Conservation (phyloP, 1,140 invertebrate genomes). For the Maniola jurtina region DNA sequence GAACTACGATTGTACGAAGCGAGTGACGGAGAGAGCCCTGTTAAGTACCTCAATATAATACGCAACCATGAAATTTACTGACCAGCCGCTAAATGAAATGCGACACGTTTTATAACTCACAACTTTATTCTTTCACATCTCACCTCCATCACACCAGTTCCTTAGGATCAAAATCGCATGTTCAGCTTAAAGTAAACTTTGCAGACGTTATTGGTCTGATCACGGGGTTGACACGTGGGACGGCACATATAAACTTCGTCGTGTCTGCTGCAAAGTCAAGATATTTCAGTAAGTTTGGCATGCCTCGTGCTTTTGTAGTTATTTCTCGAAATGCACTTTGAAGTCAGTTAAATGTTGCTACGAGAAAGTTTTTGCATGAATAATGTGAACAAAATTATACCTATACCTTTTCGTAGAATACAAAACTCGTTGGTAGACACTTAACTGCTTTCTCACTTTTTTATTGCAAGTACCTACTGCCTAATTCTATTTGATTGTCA, state of each 20-base stretch:
- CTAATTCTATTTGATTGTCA: no score
- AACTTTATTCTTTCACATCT: not conserved
- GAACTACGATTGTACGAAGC: no score
- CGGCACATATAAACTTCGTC: conserved; percentile 39
- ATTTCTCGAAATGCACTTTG: conserved; percentile 4
- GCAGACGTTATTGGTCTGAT: conserved; percentile 45
- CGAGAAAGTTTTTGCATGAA: not conserved
- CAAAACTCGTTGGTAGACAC: no score
- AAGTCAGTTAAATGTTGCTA: not conserved
- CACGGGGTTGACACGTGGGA: conserved; percentile 46
- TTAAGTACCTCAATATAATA: conserved; percentile 5
- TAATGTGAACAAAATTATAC: not conserved
- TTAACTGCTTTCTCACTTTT: no score
- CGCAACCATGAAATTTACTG: conserved; percentile 10
- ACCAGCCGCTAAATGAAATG: conserved; percentile 10
- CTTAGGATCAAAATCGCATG: conserved; percentile 22
- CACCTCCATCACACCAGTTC: not conserved
- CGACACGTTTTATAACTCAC: conserved; percentile 13
- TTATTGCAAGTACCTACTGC: no score
- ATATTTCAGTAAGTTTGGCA: conserved; percentile 21
- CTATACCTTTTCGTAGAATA: not conserved
- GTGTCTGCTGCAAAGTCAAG: conserved; percentile 40
- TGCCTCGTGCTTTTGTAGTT: conserved; percentile 4
- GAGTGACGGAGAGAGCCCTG: no score
- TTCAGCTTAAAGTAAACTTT: not conserved